phyloP scores from a whole-genome alignment of 2,113 vertebrate species.

The Paracanthobrama guichenoti region DNA sequence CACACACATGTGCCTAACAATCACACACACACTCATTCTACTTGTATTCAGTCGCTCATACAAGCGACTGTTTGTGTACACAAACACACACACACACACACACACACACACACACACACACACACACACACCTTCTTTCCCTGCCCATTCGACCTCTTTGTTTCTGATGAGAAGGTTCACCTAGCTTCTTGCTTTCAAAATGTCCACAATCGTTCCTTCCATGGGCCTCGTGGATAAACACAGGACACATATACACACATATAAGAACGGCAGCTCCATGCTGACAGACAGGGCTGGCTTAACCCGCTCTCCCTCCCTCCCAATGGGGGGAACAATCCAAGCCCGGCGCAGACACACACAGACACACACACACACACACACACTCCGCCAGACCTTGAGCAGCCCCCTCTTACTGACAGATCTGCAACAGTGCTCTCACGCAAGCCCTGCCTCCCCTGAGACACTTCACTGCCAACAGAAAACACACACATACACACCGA shows the following conservation, averaged over 20 bases:
- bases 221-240: background rate
- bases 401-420: conserved; percentile 61
- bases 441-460: conserved; percentile 60
- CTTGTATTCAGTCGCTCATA: background rate
- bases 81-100: conserved; percentile 9
- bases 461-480: conserved; percentile 59
- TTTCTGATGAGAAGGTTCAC: background rate
- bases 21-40: background rate
- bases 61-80: conserved; percentile 9
- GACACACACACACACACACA: conserved; percentile 46
- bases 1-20: background rate
- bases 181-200: conserved; percentile 20
- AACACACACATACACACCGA: conserved; percentile 49
- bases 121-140: background rate
- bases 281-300: conserved; percentile 34
- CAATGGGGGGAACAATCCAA: conserved; percentile 37
- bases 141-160: background rate
- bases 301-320: conserved; percentile 27
- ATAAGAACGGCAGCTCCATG: conserved; percentile 9
- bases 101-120: too few relatives aligned
- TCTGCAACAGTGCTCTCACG: conserved; percentile 60
- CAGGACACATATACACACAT: conserved; percentile 13
- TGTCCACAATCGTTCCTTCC: background rate
- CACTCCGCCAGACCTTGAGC: conserved; percentile 59
- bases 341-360: conserved; percentile 38